Evolutionary conservation across 1,140 invertebrate genomes (phyloP).

Genomic region (Brachionus plicatilis): DNA sequence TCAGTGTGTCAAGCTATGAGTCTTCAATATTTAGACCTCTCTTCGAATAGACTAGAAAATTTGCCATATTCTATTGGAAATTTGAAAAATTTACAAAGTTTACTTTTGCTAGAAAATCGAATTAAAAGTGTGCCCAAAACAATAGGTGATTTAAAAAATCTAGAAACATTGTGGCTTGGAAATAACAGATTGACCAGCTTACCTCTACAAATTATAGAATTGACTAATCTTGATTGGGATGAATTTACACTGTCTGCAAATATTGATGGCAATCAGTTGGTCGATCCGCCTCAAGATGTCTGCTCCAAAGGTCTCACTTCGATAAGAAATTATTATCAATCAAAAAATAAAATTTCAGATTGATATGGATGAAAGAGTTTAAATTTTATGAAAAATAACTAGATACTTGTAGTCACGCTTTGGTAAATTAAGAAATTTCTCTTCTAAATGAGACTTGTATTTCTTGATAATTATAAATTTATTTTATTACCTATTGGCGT

Average conservation of each 20-base stretch:
- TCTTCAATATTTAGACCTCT: slow-evolving; percentile 53
- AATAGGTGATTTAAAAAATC: slow-evolving; percentile 47
- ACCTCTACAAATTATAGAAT: slow-evolving; percentile 49
- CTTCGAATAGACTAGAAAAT: slow-evolving; percentile 46
- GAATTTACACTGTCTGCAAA: slow-evolving; percentile 47
- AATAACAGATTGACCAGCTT: slow-evolving; percentile 49
- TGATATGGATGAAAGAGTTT: slow-evolving; percentile 16
- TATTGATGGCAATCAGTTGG: slow-evolving; percentile 52
- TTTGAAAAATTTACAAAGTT: slow-evolving; percentile 48
- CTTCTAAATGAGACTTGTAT: not conserved
- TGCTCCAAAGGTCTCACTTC: slow-evolving; percentile 48
- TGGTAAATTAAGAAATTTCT: not conserved
- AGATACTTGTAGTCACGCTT: not conserved
- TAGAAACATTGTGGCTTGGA: slow-evolving; percentile 53
- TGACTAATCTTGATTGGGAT: slow-evolving; percentile 53
- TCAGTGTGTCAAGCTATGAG: slow-evolving; percentile 44
- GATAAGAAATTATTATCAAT: slow-evolving; percentile 43
- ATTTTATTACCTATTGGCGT: slow-evolving; percentile 5
- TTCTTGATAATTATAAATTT: not conserved
- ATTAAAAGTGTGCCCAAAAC: slow-evolving; percentile 49
- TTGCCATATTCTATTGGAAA: slow-evolving; percentile 49
- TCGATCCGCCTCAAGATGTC: slow-evolving; percentile 51
- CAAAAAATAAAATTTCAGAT: not conserved
- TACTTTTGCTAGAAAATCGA: slow-evolving; percentile 51
- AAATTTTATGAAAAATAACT: not conserved